Conservation (phyloP, 2,888 invertebrate species). For the Anthrax anthrax region DNA sequence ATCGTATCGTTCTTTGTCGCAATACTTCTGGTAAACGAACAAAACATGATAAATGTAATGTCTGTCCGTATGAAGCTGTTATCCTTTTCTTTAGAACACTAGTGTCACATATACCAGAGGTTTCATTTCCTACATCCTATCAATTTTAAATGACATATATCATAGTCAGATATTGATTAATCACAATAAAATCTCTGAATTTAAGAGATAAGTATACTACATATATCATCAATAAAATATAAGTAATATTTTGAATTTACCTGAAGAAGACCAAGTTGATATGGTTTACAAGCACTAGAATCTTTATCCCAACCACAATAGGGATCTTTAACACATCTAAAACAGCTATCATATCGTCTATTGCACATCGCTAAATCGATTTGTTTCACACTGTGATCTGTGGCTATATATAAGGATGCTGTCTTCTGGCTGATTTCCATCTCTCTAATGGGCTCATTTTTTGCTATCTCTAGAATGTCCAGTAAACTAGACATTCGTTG, state of each 20-base stretch:
- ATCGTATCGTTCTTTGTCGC: slow-evolving; percentile 64
- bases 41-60: slow-evolving; percentile 80
- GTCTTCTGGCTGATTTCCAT: slow-evolving; percentile 81
- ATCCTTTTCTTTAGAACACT: slow-evolving; percentile 78
- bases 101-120: slow-evolving; percentile 78
- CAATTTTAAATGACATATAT: slow-evolving; percentile 3
- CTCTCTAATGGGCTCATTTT: slow-evolving; percentile 71
- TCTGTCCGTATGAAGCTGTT: slow-evolving; percentile 86
- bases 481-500: slow-evolving; percentile 72
- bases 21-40: slow-evolving; percentile 78
- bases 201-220: no score
- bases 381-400: slow-evolving; percentile 77
- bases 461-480: slow-evolving; percentile 83
- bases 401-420: slow-evolving; percentile 78
- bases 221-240: no score
- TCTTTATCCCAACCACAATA: slow-evolving; percentile 96
- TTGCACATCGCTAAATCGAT: slow-evolving; percentile 82
- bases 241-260: slow-evolving; percentile 10
- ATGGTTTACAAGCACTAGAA: slow-evolving; percentile 71
- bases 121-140: slow-evolving; percentile 84
- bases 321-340: slow-evolving; percentile 85
- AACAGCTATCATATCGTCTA: slow-evolving; percentile 79
- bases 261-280: slow-evolving; percentile 58
- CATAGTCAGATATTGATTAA: slow-evolving; percentile 7
- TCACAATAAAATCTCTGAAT: background rate